Base-by-base conservation (phyloP, 2,888 invertebrate species). In the Cheilosia impressa region DNA sequence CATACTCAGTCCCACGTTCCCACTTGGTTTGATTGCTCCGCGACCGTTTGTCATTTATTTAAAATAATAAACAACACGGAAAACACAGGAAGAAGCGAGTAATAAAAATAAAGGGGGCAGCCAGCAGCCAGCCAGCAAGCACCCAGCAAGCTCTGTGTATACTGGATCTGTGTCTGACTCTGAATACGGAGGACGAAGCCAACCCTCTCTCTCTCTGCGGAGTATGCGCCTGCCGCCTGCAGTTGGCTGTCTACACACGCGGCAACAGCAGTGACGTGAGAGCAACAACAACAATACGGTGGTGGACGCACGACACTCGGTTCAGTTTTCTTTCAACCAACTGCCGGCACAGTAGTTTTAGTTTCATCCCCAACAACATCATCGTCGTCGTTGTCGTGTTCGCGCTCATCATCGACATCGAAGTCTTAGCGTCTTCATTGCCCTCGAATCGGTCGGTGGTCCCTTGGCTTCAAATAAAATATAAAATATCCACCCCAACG, bases 41-140 rank as follows among this genome's bases (percentile, higher is more conserved):
- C 85, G 76, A 65, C 76, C 81, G 85, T 85, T 85, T 81, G 85
- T 76, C 85, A 85, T 85, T 85, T 85, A 85, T 81, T 77, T 81
- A 85, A 85, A 85, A 85, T 85, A 85, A 85, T 85, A 85, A 85
- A 85, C 85, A 85, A 75, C 75, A 69, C 75, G 55, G 43, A n/a
- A 72, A 73, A 73, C 68, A 80, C 84, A 84, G 80, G 76, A 85
- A 85, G 85, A 58, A 58, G 22, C 22, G 58, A 76, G 81, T 57
- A 66, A 85, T 85, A 81, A 72, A 85, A 81, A 77, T 45, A 80
- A 65, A 76, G 66, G 17, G 81, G 71, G 73, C 53, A 75, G 27
- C 66, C 4, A 63, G 57, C 45, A 52, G 10, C 53, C 47, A 34
- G 19, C 19, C 53, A 75, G 27, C 66, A 2, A 63, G 57, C 45